phyloP scores from a whole-genome alignment of 1,140 invertebrate genomes.

The Camponotus pennsylvanicus region DNA sequence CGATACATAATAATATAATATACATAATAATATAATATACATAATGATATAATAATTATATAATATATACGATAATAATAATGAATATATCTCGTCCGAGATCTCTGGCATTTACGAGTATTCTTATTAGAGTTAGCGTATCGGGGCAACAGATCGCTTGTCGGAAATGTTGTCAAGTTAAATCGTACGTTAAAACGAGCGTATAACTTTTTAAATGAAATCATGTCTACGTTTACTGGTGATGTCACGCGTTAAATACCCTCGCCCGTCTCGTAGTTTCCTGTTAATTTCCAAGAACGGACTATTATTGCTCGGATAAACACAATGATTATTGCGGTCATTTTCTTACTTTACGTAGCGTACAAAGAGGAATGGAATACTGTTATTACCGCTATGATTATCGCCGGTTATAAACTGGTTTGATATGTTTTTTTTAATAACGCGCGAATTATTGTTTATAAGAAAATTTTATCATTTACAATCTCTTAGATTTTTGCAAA shows the following conservation, averaged over 20 bases:
- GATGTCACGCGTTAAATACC: neutral
- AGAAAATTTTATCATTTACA: conserved; percentile 4
- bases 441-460: conserved; percentile 6
- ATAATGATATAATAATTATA: neutral
- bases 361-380: conserved; percentile 2
- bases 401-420: conserved; percentile 5
- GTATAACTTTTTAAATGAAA: neutral
- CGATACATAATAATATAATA: neutral
- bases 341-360: neutral
- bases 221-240: neutral
- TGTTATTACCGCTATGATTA: conserved; percentile 1
- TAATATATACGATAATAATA: neutral
- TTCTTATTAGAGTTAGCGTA: neutral
- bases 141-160: neutral
- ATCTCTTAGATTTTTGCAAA: neutral
- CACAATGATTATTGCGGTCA: conserved; percentile 25
- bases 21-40: neutral
- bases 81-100: neutral
- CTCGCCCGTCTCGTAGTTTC: neutral
- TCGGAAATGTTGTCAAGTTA: neutral
- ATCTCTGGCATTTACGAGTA: neutral
- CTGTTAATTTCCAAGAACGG: conserved; percentile 33
- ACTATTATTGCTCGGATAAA: conserved; percentile 5
- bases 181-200: neutral
- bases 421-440: conserved; percentile 4